Conservation (phyloP, 2,113 vertebrate genomes). For the Sturnira hondurensis region DNA sequence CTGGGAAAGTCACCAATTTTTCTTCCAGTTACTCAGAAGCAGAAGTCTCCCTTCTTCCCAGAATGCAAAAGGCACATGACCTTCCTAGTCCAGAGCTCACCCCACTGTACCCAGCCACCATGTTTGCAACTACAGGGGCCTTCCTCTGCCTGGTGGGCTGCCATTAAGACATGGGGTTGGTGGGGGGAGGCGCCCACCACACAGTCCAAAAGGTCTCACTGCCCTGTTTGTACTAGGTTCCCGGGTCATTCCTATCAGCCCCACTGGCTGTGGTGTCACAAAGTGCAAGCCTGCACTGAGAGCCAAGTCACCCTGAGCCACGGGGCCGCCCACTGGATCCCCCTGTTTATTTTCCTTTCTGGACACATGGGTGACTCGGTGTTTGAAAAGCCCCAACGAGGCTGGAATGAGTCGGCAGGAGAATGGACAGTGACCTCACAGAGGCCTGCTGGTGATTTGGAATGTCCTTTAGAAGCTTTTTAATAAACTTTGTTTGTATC, state of each 20-base stretch:
- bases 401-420: slow-evolving; percentile 77
- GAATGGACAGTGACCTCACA: slow-evolving; percentile 78
- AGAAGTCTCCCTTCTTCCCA: not conserved
- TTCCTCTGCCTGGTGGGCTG: slow-evolving; percentile 58
- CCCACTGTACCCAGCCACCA: not conserved
- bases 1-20: not conserved
- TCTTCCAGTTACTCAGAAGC: not conserved
- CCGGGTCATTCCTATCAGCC: slow-evolving; percentile 59
- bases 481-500: slow-evolving; percentile 99
- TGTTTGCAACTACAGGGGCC: not conserved
- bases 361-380: slow-evolving; percentile 78
- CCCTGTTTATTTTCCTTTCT: slow-evolving; percentile 87
- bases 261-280: slow-evolving; percentile 71
- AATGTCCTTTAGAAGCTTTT: slow-evolving; percentile 86
- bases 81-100: not conserved
- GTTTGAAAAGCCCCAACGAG: slow-evolving; percentile 80
- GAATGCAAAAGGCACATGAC: not conserved
- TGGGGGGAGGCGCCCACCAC: not conserved
- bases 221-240: slow-evolving; percentile 57
- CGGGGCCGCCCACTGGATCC: slow-evolving; percentile 73
- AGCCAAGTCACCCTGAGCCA: slow-evolving; percentile 76
- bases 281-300: slow-evolving; percentile 78
- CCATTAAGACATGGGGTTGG: not conserved
- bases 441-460: slow-evolving; percentile 83
- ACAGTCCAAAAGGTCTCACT: not conserved